A percentile compares a stretch with the other conserved stretches of the same genome.
phyloP scores from a whole-genome alignment of 2,113 vertebrate genomes.

The Scomber scombrus region DNA sequence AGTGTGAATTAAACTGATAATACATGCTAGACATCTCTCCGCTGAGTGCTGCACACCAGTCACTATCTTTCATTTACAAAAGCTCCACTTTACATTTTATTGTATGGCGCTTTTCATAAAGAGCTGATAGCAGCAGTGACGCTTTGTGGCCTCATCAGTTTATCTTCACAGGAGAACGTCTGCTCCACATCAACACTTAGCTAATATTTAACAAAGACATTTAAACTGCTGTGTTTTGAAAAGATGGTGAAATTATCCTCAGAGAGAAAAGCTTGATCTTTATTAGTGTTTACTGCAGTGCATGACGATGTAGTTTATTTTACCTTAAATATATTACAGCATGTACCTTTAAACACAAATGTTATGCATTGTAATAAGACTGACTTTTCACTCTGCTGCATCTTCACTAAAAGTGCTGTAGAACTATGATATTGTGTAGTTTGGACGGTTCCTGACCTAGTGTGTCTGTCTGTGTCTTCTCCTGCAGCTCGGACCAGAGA shows the following conservation, averaged over 20 bases:
- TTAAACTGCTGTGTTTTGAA: background rate
- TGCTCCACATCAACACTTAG: background rate
- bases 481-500: conserved; percentile 86
- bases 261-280: too few relatives aligned
- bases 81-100: conserved; percentile 28
- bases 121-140: conserved; percentile 20
- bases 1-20: background rate
- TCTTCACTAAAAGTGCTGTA: background rate
- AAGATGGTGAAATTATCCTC: too few relatives aligned
- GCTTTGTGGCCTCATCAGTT: background rate
- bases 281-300: too few relatives aligned
- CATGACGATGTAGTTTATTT: too few relatives aligned
- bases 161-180: background rate
- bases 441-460: background rate
- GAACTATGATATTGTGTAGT: background rate
- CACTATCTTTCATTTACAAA: background rate
- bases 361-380: too few relatives aligned
- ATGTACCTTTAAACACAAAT: too few relatives aligned
- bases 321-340: too few relatives aligned
- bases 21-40: background rate
- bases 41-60: background rate
- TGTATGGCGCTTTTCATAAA: conserved; percentile 26
- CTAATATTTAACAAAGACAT: conserved; percentile 7
- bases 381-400: background rate
- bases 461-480: conserved; percentile 2